Evolutionary conservation across 2,113 vertebrate genomes (phyloP), one percentile per base, ranked within the genome.

Genomic region (Promerops cafer): DNA sequence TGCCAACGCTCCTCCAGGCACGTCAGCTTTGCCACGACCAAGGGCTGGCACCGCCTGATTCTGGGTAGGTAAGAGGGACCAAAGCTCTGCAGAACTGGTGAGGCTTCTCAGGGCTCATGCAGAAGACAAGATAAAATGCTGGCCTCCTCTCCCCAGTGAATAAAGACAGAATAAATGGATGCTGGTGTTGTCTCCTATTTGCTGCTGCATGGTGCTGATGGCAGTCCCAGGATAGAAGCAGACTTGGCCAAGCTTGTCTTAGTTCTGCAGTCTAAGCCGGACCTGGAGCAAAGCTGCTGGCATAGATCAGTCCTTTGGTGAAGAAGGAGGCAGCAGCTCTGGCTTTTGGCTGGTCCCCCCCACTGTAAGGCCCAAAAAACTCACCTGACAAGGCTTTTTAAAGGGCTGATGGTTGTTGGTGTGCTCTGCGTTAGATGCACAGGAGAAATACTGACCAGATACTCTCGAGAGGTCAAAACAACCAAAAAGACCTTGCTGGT

Each of bases 161-260:
- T 95, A 97, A 95, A 95, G 85, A 83, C 40, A 71, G 70, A 86
- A 66, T 33, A 88, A 89, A 69, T 42, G 59, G 66, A 60, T 56
- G 53, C 50, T 80, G 59, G 45, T 89, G 70, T 60, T 83, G 87
- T 87, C 47, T 87, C 72, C 80, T 89, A 9, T 89, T 74, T 18
- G 53, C 57, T 92, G 64, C 70, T 68, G 76, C 8, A 13, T 18
- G 37, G 35, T 42, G 33, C 74, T 93, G 81, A 40, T 12, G 57
- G 57, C 4, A 1, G 63, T 85, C 49, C 42, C 53, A 54, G 27
- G 21, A 26, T 7, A 45, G 65, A 70, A 82, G 28, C 69, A 77
- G 59, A 18, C 20, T 72, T 68, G 23, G 59, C 37, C 72, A 74
- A 27, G 11, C 4, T 57, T n/a, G 14, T 69, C 42, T 40, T 40